phyloP scores from a whole-genome alignment of 2,113 vertebrate species.

The Tringa solitaria region DNA sequence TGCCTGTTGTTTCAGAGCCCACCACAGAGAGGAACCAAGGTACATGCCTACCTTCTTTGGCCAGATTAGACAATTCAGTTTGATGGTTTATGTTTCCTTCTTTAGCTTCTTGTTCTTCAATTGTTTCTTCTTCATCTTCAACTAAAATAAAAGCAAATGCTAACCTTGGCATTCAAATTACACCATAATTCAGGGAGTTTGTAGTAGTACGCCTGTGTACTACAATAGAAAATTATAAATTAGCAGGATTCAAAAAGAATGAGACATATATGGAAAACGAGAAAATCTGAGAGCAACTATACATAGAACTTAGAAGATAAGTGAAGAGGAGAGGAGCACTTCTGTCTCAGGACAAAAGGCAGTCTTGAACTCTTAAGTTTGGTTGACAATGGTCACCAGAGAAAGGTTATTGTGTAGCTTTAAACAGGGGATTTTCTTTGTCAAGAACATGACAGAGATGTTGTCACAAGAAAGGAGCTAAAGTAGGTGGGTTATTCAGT shows the following conservation, averaged over 20 bases:
- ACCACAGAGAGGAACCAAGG: neutral
- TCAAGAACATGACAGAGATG: neutral
- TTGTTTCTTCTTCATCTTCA: conserved; percentile 88
- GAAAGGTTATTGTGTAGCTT: neutral
- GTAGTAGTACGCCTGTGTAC: neutral
- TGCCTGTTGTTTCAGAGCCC: neutral
- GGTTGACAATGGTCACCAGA: neutral
- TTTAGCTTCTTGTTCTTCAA: conserved; percentile 87
- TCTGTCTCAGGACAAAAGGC: neutral
- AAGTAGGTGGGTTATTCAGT: neutral
- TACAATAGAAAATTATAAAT: neutral
- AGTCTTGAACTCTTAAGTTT: neutral
- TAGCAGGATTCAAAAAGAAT: neutral
- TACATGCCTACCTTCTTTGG: conserved; percentile 64
- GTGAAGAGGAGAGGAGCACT: neutral
- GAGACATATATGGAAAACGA: neutral
- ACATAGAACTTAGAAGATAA: neutral
- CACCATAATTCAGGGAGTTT: neutral
- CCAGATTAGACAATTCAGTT: conserved; percentile 79
- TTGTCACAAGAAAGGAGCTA: neutral
- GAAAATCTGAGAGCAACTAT: neutral
- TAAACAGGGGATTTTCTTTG: neutral
- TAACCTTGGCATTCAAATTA: neutral
- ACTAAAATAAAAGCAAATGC: conserved; percentile 55
- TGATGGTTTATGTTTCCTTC: conserved; percentile 85